Conservation (phyloP, 2,888 invertebrate genomes). For the Drosophila melanocephala region DNA sequence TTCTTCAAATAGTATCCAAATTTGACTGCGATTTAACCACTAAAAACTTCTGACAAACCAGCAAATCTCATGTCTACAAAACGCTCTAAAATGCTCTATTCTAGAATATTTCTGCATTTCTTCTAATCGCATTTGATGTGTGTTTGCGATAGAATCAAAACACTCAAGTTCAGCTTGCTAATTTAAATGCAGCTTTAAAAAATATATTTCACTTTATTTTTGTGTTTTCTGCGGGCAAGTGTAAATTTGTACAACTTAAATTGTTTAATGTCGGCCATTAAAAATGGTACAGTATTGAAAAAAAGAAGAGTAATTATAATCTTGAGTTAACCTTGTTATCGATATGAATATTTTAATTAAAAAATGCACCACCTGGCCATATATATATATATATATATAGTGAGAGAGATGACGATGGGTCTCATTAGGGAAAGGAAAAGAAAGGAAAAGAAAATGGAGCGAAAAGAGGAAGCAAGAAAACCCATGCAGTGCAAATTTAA, state of each 20-base stretch:
- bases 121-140: not conserved
- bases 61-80: constrained; percentile 5
- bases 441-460: constrained; percentile 8
- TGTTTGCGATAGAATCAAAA: not conserved
- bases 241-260: not conserved
- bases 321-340: not conserved
- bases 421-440: constrained; percentile 58
- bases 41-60: constrained; percentile 1
- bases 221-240: not conserved
- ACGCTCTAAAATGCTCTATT: constrained; percentile 8
- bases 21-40: constrained; percentile 54
- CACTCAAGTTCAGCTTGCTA: not conserved
- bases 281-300: not conserved
- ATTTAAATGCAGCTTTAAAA: not conserved
- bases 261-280: not conserved
- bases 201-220: not conserved
- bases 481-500: constrained; percentile 30
- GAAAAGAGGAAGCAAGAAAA: constrained; percentile 2
- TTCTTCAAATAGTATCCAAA: not conserved
- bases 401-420: not conserved
- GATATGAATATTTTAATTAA: constrained; percentile 1
- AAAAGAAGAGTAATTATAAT: not conserved
- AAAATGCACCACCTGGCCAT: not conserved
- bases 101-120: constrained; percentile 3
- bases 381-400: not conserved